Evolutionary conservation across 1,140 invertebrate species (phyloP), one percentile per base, ranked within the genome.

Genomic region (Drosophila sp.): DNA sequence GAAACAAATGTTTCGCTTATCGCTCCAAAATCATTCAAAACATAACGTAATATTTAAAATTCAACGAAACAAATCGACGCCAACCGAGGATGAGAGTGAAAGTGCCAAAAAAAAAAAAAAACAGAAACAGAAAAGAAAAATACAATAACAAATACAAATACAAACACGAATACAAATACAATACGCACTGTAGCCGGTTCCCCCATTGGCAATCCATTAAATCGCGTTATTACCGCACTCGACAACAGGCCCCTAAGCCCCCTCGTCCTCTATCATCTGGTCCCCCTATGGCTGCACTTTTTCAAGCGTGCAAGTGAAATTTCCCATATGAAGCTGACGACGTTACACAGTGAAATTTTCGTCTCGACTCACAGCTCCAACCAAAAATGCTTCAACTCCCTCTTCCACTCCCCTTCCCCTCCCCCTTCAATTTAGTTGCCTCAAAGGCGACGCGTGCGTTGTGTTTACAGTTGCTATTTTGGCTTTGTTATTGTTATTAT

Each of bases 281-380:
- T 32, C 13, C 50, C 43, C 8, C 56, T 9, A 0, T 50, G 21
- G 67, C 56, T 86, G 82, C 82, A 86, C 62, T 86, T 86, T 86
- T 78, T 72, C 69, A 87, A 86, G 81, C 82, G 82, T 86, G 81
- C 78, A 87, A 86, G 82, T 86, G 82, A 86, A 86, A 86, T 86
- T 87, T 87, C 81, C 82, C 82, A 87, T 86, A 87, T 86, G 82
- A 72, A 77, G 65, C 77, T 76, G 78, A 54, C 66, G 64, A 41
- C 27, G 48, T 46, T 64, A 45, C 43, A 40, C 77, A 80, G 81
- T 75, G 81, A 86, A 84, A 86, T 80, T 84, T 80, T 80, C 73
- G 65, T 75, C 79, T 80, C 57, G 61, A 67, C 73, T 83, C 45
- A 56, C 16, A 46, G 50, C 70, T 67, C 13, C 36, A 54, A 56